Percentiles rank a stretch among this genome's conserved stretches.
Conservation (phyloP, 1,140 invertebrate species). For the Anastrepha ludens region DNA sequence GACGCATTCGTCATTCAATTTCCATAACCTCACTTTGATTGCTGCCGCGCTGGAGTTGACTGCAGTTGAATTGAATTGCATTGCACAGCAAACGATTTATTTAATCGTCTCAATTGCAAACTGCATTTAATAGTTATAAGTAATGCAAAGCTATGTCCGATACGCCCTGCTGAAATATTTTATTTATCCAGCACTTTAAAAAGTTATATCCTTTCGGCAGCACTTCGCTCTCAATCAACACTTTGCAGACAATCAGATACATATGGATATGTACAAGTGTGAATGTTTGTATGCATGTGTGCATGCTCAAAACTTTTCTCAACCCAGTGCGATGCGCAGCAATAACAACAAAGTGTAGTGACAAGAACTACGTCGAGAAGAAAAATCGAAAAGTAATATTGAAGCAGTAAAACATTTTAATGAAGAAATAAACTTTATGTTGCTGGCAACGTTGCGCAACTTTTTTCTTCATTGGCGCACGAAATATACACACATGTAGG, state of each 20-base stretch:
- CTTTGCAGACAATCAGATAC: neutral
- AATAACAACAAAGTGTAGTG: slow-evolving; percentile 1
- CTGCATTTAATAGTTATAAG: neutral
- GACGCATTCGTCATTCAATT: neutral
- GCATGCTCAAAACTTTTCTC: neutral
- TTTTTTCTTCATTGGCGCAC: neutral
- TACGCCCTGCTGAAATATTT: too few species aligned
- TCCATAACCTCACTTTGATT: neutral
- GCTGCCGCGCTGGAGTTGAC: neutral
- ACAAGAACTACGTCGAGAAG: neutral
- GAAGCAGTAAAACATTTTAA: slow-evolving; percentile 48
- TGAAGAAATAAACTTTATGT: slow-evolving; percentile 48
- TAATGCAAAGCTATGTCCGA: neutral
- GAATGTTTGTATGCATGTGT: too few species aligned
- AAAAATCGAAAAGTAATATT: slow-evolving; percentile 42
- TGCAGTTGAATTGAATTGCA: slow-evolving; percentile 24
- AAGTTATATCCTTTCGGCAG: neutral
- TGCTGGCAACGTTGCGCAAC: neutral
- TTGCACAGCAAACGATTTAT: neutral
- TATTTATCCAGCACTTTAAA: neutral
- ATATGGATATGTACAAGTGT: neutral
- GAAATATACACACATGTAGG: neutral
- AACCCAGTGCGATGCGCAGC: neutral
- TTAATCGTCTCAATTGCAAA: slow-evolving; percentile 28
- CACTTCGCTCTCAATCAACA: slow-evolving; percentile 13